Base-by-base conservation (phyloP, 1,140 invertebrate species). In the Lordiphosa collinella region DNA sequence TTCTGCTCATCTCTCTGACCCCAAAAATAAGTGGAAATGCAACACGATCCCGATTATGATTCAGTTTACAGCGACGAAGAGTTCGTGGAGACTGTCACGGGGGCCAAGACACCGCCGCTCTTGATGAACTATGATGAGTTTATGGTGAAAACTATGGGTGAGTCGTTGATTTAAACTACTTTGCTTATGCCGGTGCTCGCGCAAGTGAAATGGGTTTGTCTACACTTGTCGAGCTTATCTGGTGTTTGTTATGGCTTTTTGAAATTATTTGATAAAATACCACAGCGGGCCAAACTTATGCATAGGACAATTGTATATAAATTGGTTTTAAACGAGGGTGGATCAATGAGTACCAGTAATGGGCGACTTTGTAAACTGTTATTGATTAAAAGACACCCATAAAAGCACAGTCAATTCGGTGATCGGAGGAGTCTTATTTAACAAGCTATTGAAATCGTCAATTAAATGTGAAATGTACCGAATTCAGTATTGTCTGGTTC, bases 91-190 rank as follows among this genome's bases (percentile, higher is more conserved):
- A 51, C 74, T 8, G 62, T 78, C 0, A 53, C 46, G 32, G 78
- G 62, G 10, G 76, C 78, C 3, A 29, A 29, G 7, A 12, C 48
- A 16, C 76, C 76, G 4, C 76, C 76, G 5, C 76, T 72, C 9
- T 22, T 82, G 10, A 82, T 82, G 62, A 36, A 84, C 62, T 82
- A 82, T 22, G 76, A 82, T 18, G 76, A 82, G n/a, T 82, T 82
- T 53, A 36, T 80, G 6, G 58, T 55, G 4, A 71, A 71, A 56
- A 82, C 76, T 2, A 82, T 82, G 76, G 76, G 76, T 82, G 7
- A 75, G 66, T 71, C 36, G 48, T 34, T 1, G 0, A 41, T 9
- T 51, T 52, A 13, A 41, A 7, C 14, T 38, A 37, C 8, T 11
- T 11, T n/a, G 22, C n/a, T 46, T n/a, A 34, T n/a, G 25, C 18